phyloP scores from a whole-genome alignment of 37 sponge, comb jelly and placozoan species.

The Diacarnus erythraeanus region DNA sequence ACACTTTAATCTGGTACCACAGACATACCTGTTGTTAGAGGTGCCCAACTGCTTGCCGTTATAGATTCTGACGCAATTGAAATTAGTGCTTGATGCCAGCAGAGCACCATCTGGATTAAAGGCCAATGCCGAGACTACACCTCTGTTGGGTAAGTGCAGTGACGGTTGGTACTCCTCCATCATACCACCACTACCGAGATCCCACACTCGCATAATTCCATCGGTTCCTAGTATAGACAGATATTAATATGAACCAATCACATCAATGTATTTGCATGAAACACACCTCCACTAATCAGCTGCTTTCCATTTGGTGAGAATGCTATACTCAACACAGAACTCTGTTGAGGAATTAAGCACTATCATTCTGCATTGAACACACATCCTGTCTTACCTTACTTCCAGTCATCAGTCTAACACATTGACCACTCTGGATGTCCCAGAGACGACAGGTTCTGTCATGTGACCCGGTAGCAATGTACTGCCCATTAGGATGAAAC shows the following conservation, averaged over 20 bases:
- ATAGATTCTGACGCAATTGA: slow-evolving; percentile 47
- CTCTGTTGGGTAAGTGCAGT: neutral
- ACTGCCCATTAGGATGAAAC: slow-evolving; percentile 68
- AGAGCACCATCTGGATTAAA: slow-evolving; percentile 56
- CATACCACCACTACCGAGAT: slow-evolving; percentile 34
- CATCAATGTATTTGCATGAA: too few species aligned
- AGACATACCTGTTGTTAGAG: neutral
- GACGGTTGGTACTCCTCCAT: slow-evolving; percentile 41
- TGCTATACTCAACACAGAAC: slow-evolving; percentile 31
- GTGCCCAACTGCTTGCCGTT: slow-evolving; percentile 19
- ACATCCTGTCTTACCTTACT: slow-evolving; percentile 28
- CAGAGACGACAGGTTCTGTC: slow-evolving; percentile 82
- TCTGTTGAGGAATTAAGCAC: slow-evolving; percentile 13
- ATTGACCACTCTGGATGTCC: slow-evolving; percentile 84
- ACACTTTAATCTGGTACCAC: too few species aligned
- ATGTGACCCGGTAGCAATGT: slow-evolving; percentile 78
- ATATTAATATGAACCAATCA: neutral
- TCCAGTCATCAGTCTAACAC: slow-evolving; percentile 65
- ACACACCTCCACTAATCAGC: slow-evolving; percentile 53
- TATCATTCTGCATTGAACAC: neutral
- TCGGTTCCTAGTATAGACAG: slow-evolving; percentile 30
- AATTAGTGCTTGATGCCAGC: slow-evolving; percentile 49
- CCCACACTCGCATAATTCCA: slow-evolving; percentile 62
- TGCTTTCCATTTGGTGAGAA: slow-evolving; percentile 71
- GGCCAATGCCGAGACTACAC: slow-evolving; percentile 28